Evolutionary conservation across 2,888 invertebrate genomes (phyloP), one percentile per base, ranked within the genome.

Genomic region (Luperina testacea): DNA sequence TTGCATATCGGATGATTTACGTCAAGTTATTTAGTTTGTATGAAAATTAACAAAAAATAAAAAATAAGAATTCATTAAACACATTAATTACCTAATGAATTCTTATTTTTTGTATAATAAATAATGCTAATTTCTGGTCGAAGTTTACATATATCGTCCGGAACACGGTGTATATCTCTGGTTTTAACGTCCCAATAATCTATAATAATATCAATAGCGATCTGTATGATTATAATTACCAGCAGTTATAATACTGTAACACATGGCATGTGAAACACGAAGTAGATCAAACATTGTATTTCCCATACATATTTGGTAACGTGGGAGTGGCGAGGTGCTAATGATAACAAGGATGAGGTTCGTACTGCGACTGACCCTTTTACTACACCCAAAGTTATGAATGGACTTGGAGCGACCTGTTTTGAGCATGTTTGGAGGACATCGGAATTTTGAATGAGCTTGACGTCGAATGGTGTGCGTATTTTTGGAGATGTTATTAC

Each of bases 311-410:
- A 92, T 94, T 94, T 93, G 91, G 93, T 92, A 92, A 90, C 95
- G 96, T 96, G 96, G 96, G 96, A 96, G 95, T 92, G 89, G 83
- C 75, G 92, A 96, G 95, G 96, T 96, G 96, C 92, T 96, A 96
- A 96, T 94, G 92, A 94, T 94, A 95, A 95, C 93, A 94, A 95
- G 94, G 93, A 92, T 92, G 84, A 87, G 61, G 77, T 71, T 57
- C 81, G 80, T 78, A 77, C 81, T 57, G 24, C 38, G 57, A 6
- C 59, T 79, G 75, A 81, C 87, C 90, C 87, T 87, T 87, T 85
- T 88, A 90, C 88, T 87, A 88, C 88, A 84, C 67, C 76, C 78
- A 84, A 87, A 87, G 68, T 88, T 88, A 90, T 91, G 90, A 92
- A 92, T 92, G 92, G 63, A 45, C n/a, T 63, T 63, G n/a, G 9